Evolutionary conservation across 2,113 vertebrate genomes (phyloP).

Genomic region (Mormyrus iriodes): DNA sequence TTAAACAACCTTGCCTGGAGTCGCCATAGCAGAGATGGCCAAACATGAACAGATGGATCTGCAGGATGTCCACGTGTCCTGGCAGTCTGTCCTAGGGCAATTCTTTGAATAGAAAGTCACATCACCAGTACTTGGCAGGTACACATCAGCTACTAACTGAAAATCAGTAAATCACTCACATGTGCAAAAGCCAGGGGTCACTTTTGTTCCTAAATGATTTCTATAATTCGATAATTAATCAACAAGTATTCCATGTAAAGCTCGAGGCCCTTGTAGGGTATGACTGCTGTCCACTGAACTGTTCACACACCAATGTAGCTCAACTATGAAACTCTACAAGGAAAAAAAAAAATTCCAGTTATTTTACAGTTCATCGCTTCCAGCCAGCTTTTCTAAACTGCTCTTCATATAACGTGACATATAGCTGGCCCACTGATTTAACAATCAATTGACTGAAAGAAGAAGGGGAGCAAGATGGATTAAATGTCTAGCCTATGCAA

Average conservation of each 20-base stretch:
- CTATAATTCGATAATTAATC: not conserved
- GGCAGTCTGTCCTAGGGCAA: not conserved
- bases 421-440: not conserved
- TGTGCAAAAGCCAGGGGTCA: not conserved
- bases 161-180: slow-evolving; percentile 3
- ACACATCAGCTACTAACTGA: not conserved
- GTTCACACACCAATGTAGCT: not conserved
- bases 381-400: not conserved
- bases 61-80: not conserved
- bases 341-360: not conserved
- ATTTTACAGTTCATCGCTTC: not conserved
- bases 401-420: not conserved
- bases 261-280: not conserved
- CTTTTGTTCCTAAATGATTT: not conserved
- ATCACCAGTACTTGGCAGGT: not conserved
- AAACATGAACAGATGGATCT: not conserved
- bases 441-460: not conserved
- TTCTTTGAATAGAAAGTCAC: not conserved
- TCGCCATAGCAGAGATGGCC: not conserved
- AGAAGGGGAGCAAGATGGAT: not conserved
- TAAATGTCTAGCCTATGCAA: not conserved
- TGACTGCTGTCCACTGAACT: not conserved
- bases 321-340: not conserved
- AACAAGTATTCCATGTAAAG: not conserved
- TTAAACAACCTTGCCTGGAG: not conserved